Conservation (phyloP, 2,113 vertebrate species). For the Mobula hypostoma region DNA sequence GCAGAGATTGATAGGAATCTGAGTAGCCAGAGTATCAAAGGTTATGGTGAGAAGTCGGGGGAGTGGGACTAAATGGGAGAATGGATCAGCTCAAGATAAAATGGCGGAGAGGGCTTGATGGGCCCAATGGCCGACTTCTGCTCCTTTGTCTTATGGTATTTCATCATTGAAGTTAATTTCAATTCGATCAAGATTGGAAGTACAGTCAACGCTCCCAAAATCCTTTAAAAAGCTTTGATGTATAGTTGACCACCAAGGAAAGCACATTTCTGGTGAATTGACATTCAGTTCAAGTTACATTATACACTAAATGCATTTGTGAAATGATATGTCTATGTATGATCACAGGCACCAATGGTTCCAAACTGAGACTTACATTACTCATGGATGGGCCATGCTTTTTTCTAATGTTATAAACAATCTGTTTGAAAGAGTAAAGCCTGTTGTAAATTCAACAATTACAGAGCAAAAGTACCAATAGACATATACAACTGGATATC, state of each 20-base stretch:
- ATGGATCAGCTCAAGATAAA: no score
- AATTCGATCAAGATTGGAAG: background rate
- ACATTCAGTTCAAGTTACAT: background rate
- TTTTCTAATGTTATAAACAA: background rate
- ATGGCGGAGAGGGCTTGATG: no score
- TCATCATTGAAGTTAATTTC: background rate
- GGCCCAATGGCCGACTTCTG: no score
- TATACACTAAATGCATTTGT: background rate
- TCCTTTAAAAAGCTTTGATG: background rate
- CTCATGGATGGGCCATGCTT: background rate
- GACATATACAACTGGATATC: background rate
- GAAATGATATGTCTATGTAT: background rate
- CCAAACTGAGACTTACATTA: background rate
- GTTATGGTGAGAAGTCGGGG: no score
- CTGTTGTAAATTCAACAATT: background rate
- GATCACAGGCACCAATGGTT: background rate
- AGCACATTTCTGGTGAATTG: background rate
- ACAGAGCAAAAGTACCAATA: background rate
- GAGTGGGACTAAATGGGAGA: no score
- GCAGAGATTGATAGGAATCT: no score
- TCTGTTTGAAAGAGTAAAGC: background rate
- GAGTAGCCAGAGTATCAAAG: no score
- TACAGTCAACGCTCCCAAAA: background rate
- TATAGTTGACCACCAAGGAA: background rate
- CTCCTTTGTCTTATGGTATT: background rate